Evolutionary conservation across 2,888 invertebrate species (phyloP), one percentile per base, ranked within the genome.

Genomic region (Timema podura): DNA sequence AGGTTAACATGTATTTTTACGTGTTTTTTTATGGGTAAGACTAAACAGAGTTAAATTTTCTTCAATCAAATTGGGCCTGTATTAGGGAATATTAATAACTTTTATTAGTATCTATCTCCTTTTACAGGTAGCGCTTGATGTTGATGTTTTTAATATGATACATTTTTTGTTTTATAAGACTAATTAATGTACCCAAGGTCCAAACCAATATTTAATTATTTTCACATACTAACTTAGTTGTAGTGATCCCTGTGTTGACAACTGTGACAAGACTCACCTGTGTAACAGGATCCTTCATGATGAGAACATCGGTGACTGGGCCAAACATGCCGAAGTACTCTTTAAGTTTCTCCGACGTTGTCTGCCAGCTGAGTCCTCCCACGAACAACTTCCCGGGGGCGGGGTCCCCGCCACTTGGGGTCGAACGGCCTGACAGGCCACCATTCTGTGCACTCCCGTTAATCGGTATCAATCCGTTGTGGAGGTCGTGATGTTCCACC

Each of bases 291-390:
- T 95, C 95, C 84, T 95, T 95, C 95, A 95, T 95, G 78, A 95
- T 95, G 74, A 95, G 88, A 70, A 95, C 95, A 80, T 95, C 95
- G 48, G 93, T 92, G 75, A 95, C 94, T 6, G 91, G 90, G 71
- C 95, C 95, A 78, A 94, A 95, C 91, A 94, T 93, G 70, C 92
- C 91, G 77, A 95, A 95, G 82, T 95, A 95, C 78, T 95, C 94
- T 77, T 92, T 85, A n/a, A 95, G 87, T 81, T 94, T 95, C 81
- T 95, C 95, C 70, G 92, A 91, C 78, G 93, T 93, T 16, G 95
- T 95, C 83, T 95, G 94, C 95, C 95, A 95, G 81, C 94, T 94
- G 73, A 95, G 88, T 0, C 95, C 95, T 6, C 95, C 95, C 66
- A 95, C 95, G 79, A 95, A 95, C 67, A 95, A 87, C 82, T 95